These are phyloP conservation scores for Drosophila baimaii DNA, from an alignment of 1,140 invertebrate species.

Conservation along the genomic window DNA sequence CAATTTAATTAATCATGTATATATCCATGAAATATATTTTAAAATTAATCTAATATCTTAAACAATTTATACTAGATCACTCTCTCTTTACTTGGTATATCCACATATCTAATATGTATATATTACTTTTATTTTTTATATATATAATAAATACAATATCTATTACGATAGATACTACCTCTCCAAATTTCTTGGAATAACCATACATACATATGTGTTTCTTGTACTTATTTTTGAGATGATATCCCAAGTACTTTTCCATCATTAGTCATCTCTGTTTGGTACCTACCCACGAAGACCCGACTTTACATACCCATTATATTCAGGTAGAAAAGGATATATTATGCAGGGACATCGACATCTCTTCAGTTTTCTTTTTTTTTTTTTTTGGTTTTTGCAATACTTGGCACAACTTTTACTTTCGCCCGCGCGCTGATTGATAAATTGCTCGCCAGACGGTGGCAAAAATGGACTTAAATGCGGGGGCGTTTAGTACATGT, in stretches of 20 bases:
- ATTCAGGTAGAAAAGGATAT: conserved; percentile 10
- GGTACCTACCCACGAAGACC: background rate
- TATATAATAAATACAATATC: too few species aligned
- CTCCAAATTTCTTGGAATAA: background rate
- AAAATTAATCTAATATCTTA: too few species aligned
- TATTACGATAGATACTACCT: too few species aligned
- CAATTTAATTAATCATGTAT: too few species aligned
- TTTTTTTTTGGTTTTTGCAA: conserved; percentile 7
- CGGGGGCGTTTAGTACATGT: conserved; percentile 23
- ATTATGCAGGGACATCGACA: background rate
- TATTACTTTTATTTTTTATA: too few species aligned
- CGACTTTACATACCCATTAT: background rate
- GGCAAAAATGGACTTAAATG: conserved; percentile 21
- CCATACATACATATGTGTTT: background rate
- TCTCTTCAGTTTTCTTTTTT: background rate
- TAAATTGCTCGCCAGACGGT: conserved; percentile 24
- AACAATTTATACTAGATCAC: too few species aligned
- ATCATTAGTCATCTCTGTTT: background rate
- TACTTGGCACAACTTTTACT: conserved; percentile 29
- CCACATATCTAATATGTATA: too few species aligned
- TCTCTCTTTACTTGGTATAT: too few species aligned
- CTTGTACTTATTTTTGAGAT: background rate
- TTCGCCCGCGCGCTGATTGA: conserved; percentile 21
- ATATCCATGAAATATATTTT: too few species aligned
- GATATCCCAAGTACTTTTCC: background rate